Base-by-base conservation (phyloP, 2,113 vertebrate genomes). In the Columbina picui region DNA sequence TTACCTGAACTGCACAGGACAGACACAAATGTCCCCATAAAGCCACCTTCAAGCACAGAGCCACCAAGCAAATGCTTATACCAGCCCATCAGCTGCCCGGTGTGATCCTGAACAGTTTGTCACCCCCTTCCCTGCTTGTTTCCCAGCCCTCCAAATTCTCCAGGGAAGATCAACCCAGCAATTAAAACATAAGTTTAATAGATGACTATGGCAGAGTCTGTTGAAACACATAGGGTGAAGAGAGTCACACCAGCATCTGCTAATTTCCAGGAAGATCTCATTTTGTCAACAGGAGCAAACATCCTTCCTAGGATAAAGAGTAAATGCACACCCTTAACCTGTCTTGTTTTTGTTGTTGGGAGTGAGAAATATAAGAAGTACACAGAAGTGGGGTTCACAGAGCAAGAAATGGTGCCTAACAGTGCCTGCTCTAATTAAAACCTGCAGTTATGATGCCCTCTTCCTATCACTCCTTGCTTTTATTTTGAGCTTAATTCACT, bases 1-100 rank as follows among this genome's bases (percentile, higher is more conserved):
- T 90, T 74, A 96, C 93, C 92, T 97, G 79, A 80, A 53, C 85
- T 94, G 92, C 85, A 82, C 89, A 53, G 69, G 68, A 90, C 81
- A 1, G 25, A 74, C 60, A 61, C 43, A n/a, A 82, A 68, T 25
- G 49, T 79, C 87, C 78, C 38, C 69, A 49, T 64, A 69, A 75
- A 65, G 77, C 45, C 49, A 30, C 27, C 45, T 75, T n/a, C 60
- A 39, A 89, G 55, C 64, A 47, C 76, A 89, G 64, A 55, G 3
- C 30, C 71, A 52, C 13, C 19, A 17, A 70, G 52, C 29, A 75
- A 4, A 68, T 32, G 26, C 65, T 71, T 89, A 55, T 43, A 50
- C 32, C 64, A 61, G 38, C 57, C 50, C 14, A 3, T 89, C 43
- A 85, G 63, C 63, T 87, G 64, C 60, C 32, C 1, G 1, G 6